Conservation (phyloP, 2,113 vertebrate species). For the Brachionichthys hirsutus region DNA sequence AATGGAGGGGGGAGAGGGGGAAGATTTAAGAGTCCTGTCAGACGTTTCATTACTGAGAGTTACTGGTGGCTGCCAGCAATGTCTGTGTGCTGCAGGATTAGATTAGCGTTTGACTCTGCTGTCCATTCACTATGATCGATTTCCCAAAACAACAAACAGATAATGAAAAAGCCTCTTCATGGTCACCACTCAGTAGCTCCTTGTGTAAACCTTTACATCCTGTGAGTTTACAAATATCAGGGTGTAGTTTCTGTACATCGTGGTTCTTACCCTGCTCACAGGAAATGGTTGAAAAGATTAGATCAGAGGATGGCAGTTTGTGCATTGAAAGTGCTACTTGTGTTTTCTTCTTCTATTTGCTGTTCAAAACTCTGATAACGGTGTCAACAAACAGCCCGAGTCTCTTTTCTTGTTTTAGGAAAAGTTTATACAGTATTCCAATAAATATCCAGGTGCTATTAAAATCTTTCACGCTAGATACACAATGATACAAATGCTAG, state of each 20-base stretch:
- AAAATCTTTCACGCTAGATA: not conserved
- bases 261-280: not conserved
- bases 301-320: not conserved
- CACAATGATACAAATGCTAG: not conserved
- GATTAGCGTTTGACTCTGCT: conserved; percentile 20
- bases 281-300: not conserved
- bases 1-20: conserved; percentile 20
- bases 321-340: not conserved
- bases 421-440: not conserved
- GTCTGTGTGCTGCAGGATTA: conserved; percentile 35
- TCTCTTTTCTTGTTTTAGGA: no score
- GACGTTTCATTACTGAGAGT: conserved; percentile 44
- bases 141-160: not conserved
- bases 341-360: conserved; percentile 8
- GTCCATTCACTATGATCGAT: conserved; percentile 25
- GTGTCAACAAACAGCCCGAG: conserved; percentile 1
- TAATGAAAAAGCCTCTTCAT: conserved; percentile 7
- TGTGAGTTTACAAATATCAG: not conserved
- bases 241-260: not conserved
- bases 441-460: not conserved
- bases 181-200: not conserved
- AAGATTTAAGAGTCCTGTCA: conserved; percentile 50
- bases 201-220: not conserved
- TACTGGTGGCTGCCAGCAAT: conserved; percentile 45
- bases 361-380: not conserved